Percentiles rank a stretch among this genome's conserved stretches.
Evolutionary conservation across 1,140 invertebrate species (phyloP).

Genomic region (Trichogramma pretiosum): DNA sequence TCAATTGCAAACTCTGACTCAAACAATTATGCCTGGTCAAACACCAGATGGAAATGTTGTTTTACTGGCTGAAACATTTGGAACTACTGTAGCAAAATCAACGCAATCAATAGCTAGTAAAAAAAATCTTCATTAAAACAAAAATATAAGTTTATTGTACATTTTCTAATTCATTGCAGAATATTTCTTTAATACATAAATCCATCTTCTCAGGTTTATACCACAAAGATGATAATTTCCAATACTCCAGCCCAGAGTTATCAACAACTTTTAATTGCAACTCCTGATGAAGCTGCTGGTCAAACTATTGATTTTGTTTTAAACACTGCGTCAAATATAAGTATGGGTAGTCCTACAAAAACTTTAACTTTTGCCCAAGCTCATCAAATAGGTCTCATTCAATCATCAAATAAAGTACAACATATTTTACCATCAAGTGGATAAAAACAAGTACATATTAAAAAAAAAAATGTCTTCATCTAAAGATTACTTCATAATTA

Average conservation of each 20-base stretch:
- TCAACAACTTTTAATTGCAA: constrained; percentile 37
- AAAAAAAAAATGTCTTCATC: too few relatives aligned
- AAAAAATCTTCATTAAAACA: constrained; percentile 31
- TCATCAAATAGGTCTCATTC: constrained; percentile 57
- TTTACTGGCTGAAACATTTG: constrained; percentile 23
- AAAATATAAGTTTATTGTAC: constrained; percentile 30
- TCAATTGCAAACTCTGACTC: constrained; percentile 40
- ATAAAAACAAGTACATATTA: constrained; percentile 43
- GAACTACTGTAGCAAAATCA: constrained; percentile 33
- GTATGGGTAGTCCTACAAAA: constrained; percentile 51
- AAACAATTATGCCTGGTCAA: constrained; percentile 42
- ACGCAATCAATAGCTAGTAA: constrained; percentile 39
- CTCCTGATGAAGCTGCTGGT: constrained; percentile 31
- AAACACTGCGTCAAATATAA: constrained; percentile 28
- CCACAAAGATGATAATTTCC: constrained; percentile 55
- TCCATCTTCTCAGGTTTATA: constrained; percentile 45
- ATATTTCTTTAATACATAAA: too few relatives aligned
- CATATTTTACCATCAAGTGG: constrained; percentile 44
- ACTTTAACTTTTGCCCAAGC: constrained; percentile 61
- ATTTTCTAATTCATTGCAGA: background rate
- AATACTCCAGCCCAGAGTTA: constrained; percentile 40
- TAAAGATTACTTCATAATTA: too few relatives aligned
- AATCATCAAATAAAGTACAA: constrained; percentile 46
- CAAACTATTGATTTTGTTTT: constrained; percentile 39
- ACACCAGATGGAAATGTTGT: constrained; percentile 42